Evolutionary conservation across 2,797 vertebrate species (phyloP).

Genomic region (Myotis vivesi): DNA sequence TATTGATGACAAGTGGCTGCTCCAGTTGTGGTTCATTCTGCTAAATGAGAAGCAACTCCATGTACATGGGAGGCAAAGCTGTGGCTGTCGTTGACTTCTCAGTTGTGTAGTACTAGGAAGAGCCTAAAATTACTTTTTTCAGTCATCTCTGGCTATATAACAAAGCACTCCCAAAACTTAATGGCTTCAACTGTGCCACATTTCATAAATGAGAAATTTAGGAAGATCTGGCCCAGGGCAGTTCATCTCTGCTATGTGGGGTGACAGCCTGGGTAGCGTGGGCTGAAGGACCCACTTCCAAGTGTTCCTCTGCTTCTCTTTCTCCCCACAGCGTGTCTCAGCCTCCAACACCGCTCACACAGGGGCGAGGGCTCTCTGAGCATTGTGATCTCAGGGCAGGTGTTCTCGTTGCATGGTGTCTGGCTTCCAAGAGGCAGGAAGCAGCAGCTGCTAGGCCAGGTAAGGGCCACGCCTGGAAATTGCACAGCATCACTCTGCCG

Average conservation of each 20-base stretch:
- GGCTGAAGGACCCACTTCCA: neutral
- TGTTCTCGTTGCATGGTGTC: neutral
- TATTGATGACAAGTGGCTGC: neutral
- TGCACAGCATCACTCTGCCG: neutral
- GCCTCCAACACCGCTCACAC: neutral
- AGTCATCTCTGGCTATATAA: neutral
- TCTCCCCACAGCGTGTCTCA: neutral
- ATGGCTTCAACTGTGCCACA: neutral
- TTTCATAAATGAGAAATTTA: slow-evolving; percentile 4
- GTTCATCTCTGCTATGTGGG: neutral
- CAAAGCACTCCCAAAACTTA: neutral
- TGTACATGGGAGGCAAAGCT: neutral
- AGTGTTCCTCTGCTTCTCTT: neutral
- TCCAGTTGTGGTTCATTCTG: neutral
- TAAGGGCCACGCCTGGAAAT: neutral
- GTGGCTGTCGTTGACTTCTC: neutral
- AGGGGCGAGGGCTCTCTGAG: neutral
- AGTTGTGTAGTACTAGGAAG: neutral
- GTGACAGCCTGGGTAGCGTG: neutral
- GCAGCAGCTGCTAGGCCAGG: neutral
- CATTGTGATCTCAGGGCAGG: neutral
- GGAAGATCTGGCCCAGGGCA: neutral
- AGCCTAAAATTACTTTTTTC: neutral
- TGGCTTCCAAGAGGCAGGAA: neutral
- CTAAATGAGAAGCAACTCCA: neutral